These are phyloP conservation scores for Ramazzottius varieornatus DNA, from an alignment of 2,888 invertebrate species.

Conservation along the genomic window DNA sequence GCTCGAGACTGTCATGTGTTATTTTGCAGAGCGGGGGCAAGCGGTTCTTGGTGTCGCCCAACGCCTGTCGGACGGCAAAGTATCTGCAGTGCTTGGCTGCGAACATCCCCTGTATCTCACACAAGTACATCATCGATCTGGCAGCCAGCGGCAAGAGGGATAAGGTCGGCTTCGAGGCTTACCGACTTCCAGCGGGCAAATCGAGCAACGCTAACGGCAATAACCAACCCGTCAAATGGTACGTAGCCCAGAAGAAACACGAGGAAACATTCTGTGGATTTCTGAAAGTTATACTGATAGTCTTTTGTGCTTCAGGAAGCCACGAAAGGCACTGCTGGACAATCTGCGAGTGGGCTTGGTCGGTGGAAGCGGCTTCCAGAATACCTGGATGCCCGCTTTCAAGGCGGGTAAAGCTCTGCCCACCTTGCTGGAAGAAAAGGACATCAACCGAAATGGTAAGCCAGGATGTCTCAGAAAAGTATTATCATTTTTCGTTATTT, in stretches of 20 bases:
- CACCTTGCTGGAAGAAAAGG: not conserved
- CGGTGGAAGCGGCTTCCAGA: not conserved
- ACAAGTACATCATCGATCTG: slow-evolving; percentile 17
- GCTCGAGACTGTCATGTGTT: not conserved
- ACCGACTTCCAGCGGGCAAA: slow-evolving; percentile 18
- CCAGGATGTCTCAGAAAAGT: too few species aligned
- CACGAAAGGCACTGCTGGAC: not conserved
- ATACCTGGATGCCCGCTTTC: not conserved
- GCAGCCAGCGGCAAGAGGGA: slow-evolving; percentile 13
- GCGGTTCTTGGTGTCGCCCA: slow-evolving; percentile 15
- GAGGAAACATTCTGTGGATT: too few species aligned
- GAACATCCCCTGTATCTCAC: slow-evolving; percentile 17
- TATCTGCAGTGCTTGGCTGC: slow-evolving; percentile 19
- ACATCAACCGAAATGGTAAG: not conserved
- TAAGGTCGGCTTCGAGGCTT: slow-evolving; percentile 9
- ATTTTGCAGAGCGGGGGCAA: slow-evolving; percentile 6
- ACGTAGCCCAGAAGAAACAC: slow-evolving; percentile 7
- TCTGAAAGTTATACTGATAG: not conserved
- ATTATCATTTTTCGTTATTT: too few species aligned
- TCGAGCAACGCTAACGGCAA: slow-evolving; percentile 10
- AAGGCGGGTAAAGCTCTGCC: not conserved
- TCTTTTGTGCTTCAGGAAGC: not conserved
- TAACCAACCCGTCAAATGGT: slow-evolving; percentile 16
- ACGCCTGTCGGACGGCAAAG: slow-evolving; percentile 18
- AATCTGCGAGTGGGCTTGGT: not conserved